Percentiles rank a stretch among this genome's conserved stretches.
Conservation (phyloP, 2,797 vertebrate genomes). For the Gallinago nigripennis region DNA sequence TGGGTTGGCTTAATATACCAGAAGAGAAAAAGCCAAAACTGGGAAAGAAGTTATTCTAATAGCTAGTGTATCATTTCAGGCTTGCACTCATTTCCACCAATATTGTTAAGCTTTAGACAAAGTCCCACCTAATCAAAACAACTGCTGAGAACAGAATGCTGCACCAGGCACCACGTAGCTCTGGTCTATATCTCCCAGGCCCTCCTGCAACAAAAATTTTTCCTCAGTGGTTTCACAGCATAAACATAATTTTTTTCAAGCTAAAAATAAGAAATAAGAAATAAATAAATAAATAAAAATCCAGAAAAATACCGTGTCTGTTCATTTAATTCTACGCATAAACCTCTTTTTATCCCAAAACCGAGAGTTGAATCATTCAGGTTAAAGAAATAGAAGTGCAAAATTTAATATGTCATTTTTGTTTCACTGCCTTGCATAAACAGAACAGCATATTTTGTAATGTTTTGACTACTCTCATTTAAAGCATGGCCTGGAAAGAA, state of each 20-base stretch:
- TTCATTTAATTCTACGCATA: background rate
- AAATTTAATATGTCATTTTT: background rate
- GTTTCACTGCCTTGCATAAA: background rate
- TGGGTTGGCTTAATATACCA: background rate
- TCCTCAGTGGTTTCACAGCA: background rate
- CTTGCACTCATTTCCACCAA: background rate
- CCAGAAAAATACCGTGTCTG: background rate
- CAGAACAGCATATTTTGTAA: background rate
- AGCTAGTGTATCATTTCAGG: background rate
- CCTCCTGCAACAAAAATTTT: background rate
- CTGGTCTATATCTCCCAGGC: background rate
- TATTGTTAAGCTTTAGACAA: background rate
- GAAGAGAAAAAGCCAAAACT: background rate
- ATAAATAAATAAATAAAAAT: background rate
- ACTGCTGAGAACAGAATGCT: background rate
- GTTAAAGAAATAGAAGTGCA: background rate
- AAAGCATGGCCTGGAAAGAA: background rate
- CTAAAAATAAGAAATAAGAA: background rate
- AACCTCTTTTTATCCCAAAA: background rate
- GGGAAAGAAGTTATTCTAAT: background rate
- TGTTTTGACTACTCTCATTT: background rate
- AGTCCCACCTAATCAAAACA: background rate
- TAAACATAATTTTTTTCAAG: background rate
- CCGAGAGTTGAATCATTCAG: background rate
- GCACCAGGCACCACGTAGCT: background rate